Base-by-base conservation (phyloP, 2,888 invertebrate genomes). In the Hyposoter didymator region DNA sequence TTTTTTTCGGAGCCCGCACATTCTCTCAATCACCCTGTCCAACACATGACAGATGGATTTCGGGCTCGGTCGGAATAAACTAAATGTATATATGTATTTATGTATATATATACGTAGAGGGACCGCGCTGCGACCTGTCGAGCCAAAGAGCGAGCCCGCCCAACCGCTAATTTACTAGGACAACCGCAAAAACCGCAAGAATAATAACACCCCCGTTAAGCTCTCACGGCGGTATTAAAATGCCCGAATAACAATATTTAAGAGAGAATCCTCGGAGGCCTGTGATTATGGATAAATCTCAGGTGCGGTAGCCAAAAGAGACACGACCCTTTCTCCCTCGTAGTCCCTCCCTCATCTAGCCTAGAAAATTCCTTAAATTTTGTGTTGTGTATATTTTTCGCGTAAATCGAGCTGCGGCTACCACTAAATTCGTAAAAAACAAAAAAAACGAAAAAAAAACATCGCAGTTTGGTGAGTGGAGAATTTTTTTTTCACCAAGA, bases 281-380 rank as follows among this genome's bases (percentile, higher is more conserved):
- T 90, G 89, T 91, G 90, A 92, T 92, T 92, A 89, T 86, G 91
- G 91, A 92, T 92, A 92, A 92, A 92, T 92, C 92, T 92, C 88
- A 84, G 67, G 81, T 86, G 91, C 92, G 89, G 91, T 92, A 92
- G 92, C 91, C 81, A 78, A 80, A 74, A 76, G 78, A 76, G 67
- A 82, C 78, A 73, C 82, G 72, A 75, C 84, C 78, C 81, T 67
- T 69, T 35, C 35, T 43, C 43, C 66, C 70, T 78, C 73, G 14
- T 81, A 5, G 35, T 67, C 47, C 35, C 79, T 47, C 55, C 78
- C 52, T 70, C 35, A 43, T 49, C 64, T 78, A 74, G 64, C 28
- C 69, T 69, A 78, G 35, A 49, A 79, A 70, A 39, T 84, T 70
- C 62, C 52, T 32, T n/a, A 8, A 8, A 19, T 59, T 67, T 7